phyloP scores from a whole-genome alignment of 1,140 invertebrate genomes.

The Octopus sinensis region DNA sequence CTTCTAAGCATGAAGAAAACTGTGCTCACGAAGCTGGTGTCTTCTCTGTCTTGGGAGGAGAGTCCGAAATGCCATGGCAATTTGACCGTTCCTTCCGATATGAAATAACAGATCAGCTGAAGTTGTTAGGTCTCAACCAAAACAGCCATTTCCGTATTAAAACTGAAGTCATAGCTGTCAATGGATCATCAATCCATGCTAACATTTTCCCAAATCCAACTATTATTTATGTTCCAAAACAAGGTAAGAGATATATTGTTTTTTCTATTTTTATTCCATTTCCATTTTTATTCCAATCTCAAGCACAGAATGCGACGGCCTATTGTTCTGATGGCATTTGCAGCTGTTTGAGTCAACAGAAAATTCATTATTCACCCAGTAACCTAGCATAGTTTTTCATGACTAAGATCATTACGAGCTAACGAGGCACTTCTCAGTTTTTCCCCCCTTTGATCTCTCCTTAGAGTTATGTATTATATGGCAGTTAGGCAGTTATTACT shows the following conservation, averaged over 20 bases:
- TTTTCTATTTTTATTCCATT: too few relatives aligned
- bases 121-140: background rate
- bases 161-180: slow-evolving; percentile 14
- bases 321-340: too few relatives aligned
- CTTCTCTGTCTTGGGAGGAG: slow-evolving; percentile 26
- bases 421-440: too few relatives aligned
- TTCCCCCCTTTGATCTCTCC: too few relatives aligned
- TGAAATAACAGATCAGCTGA: slow-evolving; percentile 25
- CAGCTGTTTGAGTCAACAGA: too few relatives aligned
- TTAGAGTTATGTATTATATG: too few relatives aligned
- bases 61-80: slow-evolving; percentile 27
- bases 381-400: too few relatives aligned
- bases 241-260: slow-evolving; percentile 16
- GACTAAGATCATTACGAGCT: too few relatives aligned
- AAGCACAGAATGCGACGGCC: too few relatives aligned
- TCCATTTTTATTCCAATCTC: too few relatives aligned
- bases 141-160: slow-evolving; percentile 4
- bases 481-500: too few relatives aligned
- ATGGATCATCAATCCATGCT: slow-evolving; percentile 21
- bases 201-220: slow-evolving; percentile 15
- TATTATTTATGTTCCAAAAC: slow-evolving; percentile 20
- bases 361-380: too few relatives aligned
- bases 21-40: slow-evolving; percentile 17
- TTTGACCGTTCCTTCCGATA: slow-evolving; percentile 32
- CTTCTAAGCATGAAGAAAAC: background rate